phyloP scores from a whole-genome alignment of 2,888 invertebrate genomes.

The Coremacera marginata region DNA sequence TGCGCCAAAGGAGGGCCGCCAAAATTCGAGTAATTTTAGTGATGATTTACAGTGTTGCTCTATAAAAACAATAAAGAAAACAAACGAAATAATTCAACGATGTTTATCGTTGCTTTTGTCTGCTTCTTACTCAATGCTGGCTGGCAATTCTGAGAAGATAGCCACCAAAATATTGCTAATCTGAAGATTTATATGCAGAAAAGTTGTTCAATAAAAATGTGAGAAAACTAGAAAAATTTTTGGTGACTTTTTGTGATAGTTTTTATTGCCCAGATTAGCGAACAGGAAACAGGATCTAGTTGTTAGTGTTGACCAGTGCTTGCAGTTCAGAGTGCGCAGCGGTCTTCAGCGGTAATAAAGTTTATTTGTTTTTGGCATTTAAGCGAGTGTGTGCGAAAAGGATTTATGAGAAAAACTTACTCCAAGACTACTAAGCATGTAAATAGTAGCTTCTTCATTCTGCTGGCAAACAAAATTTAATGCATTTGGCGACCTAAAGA shows the following conservation, averaged over 20 bases:
- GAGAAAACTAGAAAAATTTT: conserved; percentile 6
- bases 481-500: not conserved
- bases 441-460: conserved; percentile 2
- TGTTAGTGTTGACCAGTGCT: not conserved
- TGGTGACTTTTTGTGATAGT: conserved; percentile 10
- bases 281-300: not conserved
- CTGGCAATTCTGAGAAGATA: not conserved
- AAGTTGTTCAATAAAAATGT: conserved; percentile 56
- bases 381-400: conserved; percentile 8
- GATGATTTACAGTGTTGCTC: conserved; percentile 44
- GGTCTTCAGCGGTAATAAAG: not conserved
- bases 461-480: not conserved
- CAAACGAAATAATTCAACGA: conserved; percentile 43
- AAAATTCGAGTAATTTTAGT: conserved; percentile 13
- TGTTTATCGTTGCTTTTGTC: not conserved
- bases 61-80: conserved; percentile 45
- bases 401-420: conserved; percentile 22
- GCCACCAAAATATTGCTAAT: conserved; percentile 45
- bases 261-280: conserved; percentile 32
- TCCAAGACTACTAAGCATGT: conserved; percentile 12
- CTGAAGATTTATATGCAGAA: conserved; percentile 56
- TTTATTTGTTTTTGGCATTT: conserved; percentile 21
- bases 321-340: not conserved
- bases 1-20: not conserved
- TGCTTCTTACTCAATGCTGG: conserved; percentile 1